phyloP scores from a whole-genome alignment of 37 sponge, comb jelly and placozoan species.

The Dysidea cf. avara region DNA sequence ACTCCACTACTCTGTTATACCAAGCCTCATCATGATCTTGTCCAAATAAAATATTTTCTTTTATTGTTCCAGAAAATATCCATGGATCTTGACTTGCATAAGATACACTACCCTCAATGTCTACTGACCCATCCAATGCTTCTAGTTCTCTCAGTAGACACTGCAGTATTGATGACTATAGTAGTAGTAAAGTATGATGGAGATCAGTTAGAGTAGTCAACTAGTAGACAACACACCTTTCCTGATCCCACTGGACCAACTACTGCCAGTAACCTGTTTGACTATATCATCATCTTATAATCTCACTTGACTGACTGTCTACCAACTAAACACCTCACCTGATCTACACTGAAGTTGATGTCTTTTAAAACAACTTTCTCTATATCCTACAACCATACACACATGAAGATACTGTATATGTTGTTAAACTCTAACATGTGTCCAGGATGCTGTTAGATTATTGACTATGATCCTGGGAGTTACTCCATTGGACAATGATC shows the following conservation, averaged over 20 bases:
- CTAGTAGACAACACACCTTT: conserved; percentile 37
- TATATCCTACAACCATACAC: neutral
- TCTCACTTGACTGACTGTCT: no score
- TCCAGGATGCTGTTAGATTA: no score
- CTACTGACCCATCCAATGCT: conserved; percentile 37
- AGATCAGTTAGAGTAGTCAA: neutral
- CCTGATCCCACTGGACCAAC: conserved; percentile 75
- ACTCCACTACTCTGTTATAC: conserved; percentile 49
- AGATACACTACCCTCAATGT: conserved; percentile 42
- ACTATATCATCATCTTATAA: neutral
- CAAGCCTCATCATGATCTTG: conserved; percentile 15
- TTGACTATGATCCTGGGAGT: no score
- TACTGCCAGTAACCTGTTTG: conserved; percentile 37
- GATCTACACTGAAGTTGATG: conserved; percentile 33
- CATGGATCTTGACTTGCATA: conserved; percentile 75
- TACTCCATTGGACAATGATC: no score
- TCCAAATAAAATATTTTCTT: conserved; percentile 78
- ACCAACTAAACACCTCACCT: conserved; percentile 3
- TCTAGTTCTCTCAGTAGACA: conserved; percentile 51
- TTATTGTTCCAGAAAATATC: conserved; percentile 74
- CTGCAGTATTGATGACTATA: conserved; percentile 65
- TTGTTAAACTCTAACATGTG: no score
- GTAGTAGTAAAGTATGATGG: neutral
- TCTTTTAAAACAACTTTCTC: conserved; percentile 33
- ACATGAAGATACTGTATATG: no score